Base-by-base conservation (phyloP, 1,140 invertebrate genomes). In the Cotesia typhae region DNA sequence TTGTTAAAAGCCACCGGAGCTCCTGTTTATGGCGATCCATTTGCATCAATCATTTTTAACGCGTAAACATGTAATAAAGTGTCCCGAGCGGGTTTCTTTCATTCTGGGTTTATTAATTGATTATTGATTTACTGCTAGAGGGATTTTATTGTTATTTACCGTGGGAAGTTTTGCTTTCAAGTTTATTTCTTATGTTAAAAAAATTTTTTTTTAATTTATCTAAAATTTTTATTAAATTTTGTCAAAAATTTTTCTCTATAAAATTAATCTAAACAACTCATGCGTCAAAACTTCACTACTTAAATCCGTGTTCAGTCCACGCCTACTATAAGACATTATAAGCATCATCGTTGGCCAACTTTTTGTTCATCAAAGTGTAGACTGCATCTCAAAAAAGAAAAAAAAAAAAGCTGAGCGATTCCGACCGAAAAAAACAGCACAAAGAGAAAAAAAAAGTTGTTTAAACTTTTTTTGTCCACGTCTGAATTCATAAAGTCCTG, bases 31-130 rank as follows among this genome's bases (percentile, higher is more conserved):
- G 35, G 51, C 66, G 66, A 55, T 51, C 52, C 53, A 67, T 67
- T 67, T 67, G 66, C 66, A 67, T 67, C 51, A 67, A 67, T 67
- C 66, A 67, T 55, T n/a, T 51, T n/a, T 20, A 20, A 67, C 41
- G 66, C 47, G 47, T 67, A 67, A 67, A 67, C 66, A 67, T 67
- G 66, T 67, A 67, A 67, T 41, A 28, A 55, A 28, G 10, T 20
- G 66, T 55, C 66, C 6, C 36, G 1, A 28, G 52, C 20, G n/a
- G 9, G 10, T 67, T 55, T 55, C 36, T 38, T 55, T 67, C n/a
- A 12, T 55, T 36, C n/a, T n/a, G 52, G 53, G 12, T 35, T 67
- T 55, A 67, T 53, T 67, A 67, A 67, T 51, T 55, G 17, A 67
- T 67, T 67, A 51, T 67, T 67, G 52, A 41, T 6, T 10, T 17